Evolutionary conservation across 2,888 invertebrate species (phyloP).

Genomic region (Apamea anceps): DNA sequence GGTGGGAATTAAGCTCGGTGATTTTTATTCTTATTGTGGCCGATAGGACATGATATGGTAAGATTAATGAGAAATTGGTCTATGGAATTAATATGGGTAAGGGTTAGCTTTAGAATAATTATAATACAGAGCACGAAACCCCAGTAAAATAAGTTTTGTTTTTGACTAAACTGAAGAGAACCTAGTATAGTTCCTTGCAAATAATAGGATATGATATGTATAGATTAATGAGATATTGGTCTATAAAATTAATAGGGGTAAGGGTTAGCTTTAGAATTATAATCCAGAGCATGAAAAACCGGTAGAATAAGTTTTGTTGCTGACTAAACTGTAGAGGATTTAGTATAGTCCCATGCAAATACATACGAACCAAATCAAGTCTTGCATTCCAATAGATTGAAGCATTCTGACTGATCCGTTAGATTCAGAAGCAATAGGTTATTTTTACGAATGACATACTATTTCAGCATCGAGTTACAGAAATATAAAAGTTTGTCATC

Average conservation of each 20-base stretch:
- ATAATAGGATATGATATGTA: slow-evolving; percentile 54
- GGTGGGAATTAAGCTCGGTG: slow-evolving; percentile 77
- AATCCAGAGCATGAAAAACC: neutral
- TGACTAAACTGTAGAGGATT: neutral
- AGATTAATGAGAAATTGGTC: slow-evolving; percentile 66
- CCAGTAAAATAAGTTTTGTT: neutral
- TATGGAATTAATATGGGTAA: slow-evolving; percentile 11
- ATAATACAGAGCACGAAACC: neutral
- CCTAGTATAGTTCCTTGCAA: slow-evolving; percentile 25
- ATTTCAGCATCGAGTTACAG: slow-evolving; percentile 57
- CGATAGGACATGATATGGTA: slow-evolving; percentile 55
- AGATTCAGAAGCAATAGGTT: slow-evolving; percentile 23
- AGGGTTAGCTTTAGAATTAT: neutral
- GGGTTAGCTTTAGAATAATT: neutral
- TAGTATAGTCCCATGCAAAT: slow-evolving; percentile 10
- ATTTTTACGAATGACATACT: slow-evolving; percentile 59
- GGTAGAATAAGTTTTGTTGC: neutral
- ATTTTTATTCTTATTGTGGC: slow-evolving; percentile 68
- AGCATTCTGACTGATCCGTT: neutral
- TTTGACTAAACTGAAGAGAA: neutral
- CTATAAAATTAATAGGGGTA: slow-evolving; percentile 11
- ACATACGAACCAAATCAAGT: neutral
- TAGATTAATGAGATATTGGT: slow-evolving; percentile 66
- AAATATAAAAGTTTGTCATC: slow-evolving; percentile 70
- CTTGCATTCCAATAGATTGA: neutral